Evolutionary conservation across 2,113 vertebrate species (phyloP).

Genomic region (Reinhardtius hippoglossoides): DNA sequence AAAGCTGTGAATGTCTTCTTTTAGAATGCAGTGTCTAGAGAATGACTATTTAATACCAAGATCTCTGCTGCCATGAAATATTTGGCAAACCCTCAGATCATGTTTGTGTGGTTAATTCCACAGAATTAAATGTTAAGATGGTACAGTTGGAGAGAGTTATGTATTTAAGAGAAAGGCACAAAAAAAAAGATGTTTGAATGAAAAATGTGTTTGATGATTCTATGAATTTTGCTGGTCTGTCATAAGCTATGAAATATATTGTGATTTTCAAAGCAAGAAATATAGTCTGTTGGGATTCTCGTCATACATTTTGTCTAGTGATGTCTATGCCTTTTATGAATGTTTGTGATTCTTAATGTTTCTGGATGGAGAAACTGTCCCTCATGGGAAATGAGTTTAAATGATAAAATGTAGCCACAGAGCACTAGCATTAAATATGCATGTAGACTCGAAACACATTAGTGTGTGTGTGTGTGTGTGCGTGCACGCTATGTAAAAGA

Average conservation of each 20-base stretch:
- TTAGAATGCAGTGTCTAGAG: slow-evolving; percentile 10
- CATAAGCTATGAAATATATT: slow-evolving; percentile 35
- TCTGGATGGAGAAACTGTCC: slow-evolving; percentile 51
- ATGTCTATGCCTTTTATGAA: slow-evolving; percentile 43
- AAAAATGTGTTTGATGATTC: background rate
- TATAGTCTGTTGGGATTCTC: slow-evolving; percentile 31
- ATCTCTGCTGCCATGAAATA: slow-evolving; percentile 25
- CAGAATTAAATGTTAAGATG: slow-evolving; percentile 35
- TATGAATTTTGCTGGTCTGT: slow-evolving; percentile 31
- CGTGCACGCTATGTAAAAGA: background rate
- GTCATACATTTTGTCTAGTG: slow-evolving; percentile 51
- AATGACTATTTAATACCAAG: slow-evolving; percentile 45
- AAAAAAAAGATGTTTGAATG: slow-evolving; percentile 31
- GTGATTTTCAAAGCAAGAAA: slow-evolving; percentile 30
- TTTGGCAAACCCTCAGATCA: slow-evolving; percentile 41
- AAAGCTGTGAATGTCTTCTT: slow-evolving; percentile 41
- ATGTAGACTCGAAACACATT: slow-evolving; percentile 48
- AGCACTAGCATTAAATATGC: slow-evolving; percentile 64
- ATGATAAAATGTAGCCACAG: slow-evolving; percentile 59
- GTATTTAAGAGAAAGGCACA: background rate
- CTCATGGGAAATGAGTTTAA: slow-evolving; percentile 60
- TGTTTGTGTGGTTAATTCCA: slow-evolving; percentile 48
- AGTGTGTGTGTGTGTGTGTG: slow-evolving; percentile 16
- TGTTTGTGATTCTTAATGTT: slow-evolving; percentile 56
- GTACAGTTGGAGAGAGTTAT: slow-evolving; percentile 19